These are phyloP conservation scores for Drosophila rhopaloa DNA, from an alignment of 1,140 invertebrate species.

Conservation along the genomic window DNA sequence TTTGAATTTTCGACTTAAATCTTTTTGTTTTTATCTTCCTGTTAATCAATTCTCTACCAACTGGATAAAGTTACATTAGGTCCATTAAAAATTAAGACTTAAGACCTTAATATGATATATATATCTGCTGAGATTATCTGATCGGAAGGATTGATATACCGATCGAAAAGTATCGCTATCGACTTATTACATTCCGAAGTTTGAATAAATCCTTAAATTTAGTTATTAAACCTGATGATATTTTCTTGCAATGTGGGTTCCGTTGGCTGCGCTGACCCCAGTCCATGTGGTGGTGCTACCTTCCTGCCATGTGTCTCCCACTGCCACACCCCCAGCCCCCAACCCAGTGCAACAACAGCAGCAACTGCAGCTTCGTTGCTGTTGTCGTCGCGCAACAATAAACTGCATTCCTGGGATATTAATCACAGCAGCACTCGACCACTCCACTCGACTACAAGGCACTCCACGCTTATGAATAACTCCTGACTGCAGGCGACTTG, in stretches of 20 bases:
- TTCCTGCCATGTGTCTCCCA: constrained; percentile 27
- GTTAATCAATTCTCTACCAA: too few species aligned
- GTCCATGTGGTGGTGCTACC: constrained; percentile 26
- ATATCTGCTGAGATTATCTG: too few species aligned
- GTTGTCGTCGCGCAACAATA: constrained; percentile 63
- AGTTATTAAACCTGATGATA: background rate
- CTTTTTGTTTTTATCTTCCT: too few species aligned
- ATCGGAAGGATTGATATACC: too few species aligned
- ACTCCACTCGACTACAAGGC: constrained; percentile 8
- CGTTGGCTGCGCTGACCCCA: constrained; percentile 12
- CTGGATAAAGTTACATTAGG: too few species aligned
- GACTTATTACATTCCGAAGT: too few species aligned
- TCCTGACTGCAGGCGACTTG: constrained; percentile 32
- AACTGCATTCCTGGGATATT: constrained; percentile 79
- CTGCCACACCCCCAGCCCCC: constrained; percentile 18
- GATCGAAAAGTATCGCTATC: too few species aligned
- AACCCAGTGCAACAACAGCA: background rate
- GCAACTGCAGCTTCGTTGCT: constrained; percentile 6
- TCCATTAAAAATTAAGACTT: too few species aligned
- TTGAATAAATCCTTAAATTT: too few species aligned
- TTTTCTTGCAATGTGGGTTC: constrained; percentile 13
- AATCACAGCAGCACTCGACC: constrained; percentile 60
- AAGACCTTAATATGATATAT: too few species aligned
- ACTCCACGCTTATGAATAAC: constrained; percentile 42
- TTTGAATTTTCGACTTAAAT: too few species aligned